These are phyloP conservation scores for Falco columbarius DNA, from an alignment of 2,797 vertebrate species.

Conservation along the genomic window DNA sequence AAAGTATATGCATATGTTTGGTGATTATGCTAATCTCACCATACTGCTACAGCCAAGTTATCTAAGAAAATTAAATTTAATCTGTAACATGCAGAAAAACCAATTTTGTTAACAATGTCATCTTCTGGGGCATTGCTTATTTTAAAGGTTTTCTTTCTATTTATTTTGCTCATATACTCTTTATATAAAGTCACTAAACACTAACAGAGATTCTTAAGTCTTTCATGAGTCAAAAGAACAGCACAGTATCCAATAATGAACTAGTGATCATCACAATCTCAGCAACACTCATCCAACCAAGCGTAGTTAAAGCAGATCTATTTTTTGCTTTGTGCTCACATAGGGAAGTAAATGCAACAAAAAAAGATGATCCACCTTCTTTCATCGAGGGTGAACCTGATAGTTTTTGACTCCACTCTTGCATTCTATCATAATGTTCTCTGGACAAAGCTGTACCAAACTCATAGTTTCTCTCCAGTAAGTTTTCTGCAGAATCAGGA, in stretches of 20 bases:
- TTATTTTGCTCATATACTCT: background rate
- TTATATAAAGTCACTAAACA: background rate
- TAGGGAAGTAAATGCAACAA: accelerated
- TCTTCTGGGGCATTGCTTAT: background rate
- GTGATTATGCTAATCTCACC: background rate
- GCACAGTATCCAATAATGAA: background rate
- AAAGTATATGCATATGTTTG: background rate
- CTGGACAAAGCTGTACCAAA: background rate
- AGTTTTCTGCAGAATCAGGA: background rate
- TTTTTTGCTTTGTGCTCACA: background rate
- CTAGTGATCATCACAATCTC: background rate
- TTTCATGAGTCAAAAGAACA: background rate
- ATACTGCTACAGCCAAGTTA: background rate
- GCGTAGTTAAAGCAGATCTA: background rate
- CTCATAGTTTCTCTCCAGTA: background rate
- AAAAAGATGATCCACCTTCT: background rate
- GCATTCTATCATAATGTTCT: background rate
- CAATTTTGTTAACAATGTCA: background rate
- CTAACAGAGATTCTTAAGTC: background rate
- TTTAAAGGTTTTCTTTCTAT: background rate
- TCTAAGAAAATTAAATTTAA: background rate
- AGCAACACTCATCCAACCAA: background rate
- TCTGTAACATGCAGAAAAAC: background rate
- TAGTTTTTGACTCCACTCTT: background rate
- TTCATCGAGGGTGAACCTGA: background rate